Conservation (phyloP, 2,797 vertebrate genomes). For the Miichthys miiuy region DNA sequence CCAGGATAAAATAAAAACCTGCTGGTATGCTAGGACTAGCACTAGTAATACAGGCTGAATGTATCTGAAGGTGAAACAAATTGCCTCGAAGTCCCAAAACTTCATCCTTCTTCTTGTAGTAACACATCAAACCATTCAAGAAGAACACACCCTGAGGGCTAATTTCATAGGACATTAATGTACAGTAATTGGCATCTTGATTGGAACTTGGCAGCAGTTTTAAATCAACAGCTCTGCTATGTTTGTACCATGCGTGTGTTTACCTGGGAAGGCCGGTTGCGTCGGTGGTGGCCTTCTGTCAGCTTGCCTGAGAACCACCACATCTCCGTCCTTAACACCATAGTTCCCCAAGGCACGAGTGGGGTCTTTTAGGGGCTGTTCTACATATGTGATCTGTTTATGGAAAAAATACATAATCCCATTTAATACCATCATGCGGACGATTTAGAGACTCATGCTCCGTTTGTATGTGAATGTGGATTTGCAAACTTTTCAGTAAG, state of each 20-base stretch:
- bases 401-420: constrained; percentile 4
- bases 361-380: constrained; percentile 93
- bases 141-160: background rate
- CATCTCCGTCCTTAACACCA: constrained; percentile 96
- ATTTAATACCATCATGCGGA: background rate
- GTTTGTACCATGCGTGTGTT: background rate
- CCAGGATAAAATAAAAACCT: background rate
- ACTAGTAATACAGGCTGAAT: background rate
- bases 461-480: background rate
- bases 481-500: background rate
- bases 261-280: constrained; percentile 86
- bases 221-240: background rate
- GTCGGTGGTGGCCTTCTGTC: constrained; percentile 85
- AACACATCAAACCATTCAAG: background rate
- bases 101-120: background rate
- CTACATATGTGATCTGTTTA: constrained; percentile 91
- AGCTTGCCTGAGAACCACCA: constrained; percentile 94
- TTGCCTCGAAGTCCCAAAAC: too few species aligned
- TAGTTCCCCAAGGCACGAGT: constrained; percentile 94
- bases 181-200: constrained; percentile 4
- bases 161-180: background rate
- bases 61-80: background rate
- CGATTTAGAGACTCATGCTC: background rate
- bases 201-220: background rate
- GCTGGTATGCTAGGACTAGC: background rate